phyloP scores from a whole-genome alignment of 2,113 vertebrate genomes.

The Symphodus melops region DNA sequence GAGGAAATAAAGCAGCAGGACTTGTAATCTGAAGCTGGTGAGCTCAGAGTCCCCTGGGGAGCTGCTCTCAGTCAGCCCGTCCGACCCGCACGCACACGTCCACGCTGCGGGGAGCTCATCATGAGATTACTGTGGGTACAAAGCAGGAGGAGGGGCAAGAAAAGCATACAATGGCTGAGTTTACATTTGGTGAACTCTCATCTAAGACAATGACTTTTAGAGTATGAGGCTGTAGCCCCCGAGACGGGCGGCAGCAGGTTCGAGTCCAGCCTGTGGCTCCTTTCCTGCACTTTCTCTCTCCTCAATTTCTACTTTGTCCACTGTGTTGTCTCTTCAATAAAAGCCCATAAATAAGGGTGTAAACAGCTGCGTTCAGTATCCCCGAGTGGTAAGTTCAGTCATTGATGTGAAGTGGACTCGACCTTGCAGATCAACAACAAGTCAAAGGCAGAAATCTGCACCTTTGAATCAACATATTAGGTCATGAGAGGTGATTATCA shows the following conservation, averaged over 20 bases:
- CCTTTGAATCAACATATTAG: conserved; percentile 12
- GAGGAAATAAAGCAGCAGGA: conserved; percentile 32
- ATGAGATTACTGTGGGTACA: conserved; percentile 29
- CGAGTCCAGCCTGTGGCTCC: too few species aligned
- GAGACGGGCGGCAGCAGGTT: too few species aligned
- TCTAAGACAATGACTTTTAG: neutral
- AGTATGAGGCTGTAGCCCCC: neutral
- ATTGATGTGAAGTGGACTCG: neutral
- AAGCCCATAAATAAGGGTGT: too few species aligned
- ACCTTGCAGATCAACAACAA: neutral
- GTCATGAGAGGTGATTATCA: too few species aligned
- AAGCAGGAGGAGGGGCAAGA: neutral
- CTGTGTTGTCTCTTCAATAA: too few species aligned
- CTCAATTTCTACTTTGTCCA: neutral
- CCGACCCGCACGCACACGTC: neutral
- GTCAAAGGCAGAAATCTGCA: neutral
- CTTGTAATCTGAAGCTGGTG: conserved; percentile 32
- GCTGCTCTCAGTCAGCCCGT: conserved; percentile 8
- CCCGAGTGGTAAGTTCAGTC: neutral
- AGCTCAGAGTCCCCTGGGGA: conserved; percentile 13
- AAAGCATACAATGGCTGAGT: conserved; percentile 6
- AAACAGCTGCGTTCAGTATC: too few species aligned
- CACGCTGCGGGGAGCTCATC: conserved; percentile 19
- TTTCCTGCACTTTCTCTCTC: too few species aligned
- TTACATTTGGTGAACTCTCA: neutral